Conservation (phyloP, 2,113 vertebrate species). For the Galbula dea region DNA sequence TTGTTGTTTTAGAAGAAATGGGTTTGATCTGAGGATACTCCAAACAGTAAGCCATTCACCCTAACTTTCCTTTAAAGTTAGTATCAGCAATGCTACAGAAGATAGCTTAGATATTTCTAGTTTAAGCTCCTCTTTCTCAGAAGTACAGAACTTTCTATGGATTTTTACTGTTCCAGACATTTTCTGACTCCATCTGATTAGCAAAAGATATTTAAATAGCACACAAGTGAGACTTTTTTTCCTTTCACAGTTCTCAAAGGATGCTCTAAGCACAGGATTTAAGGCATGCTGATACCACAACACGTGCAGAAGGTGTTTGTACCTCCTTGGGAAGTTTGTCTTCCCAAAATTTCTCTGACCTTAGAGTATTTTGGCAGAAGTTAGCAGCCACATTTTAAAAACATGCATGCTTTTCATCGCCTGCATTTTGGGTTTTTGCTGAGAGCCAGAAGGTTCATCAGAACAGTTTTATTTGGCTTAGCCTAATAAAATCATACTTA, state of each 20-base stretch:
- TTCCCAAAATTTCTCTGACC: background rate
- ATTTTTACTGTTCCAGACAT: background rate
- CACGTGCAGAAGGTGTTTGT: too few species aligned
- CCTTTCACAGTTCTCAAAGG: background rate
- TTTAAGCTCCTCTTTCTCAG: background rate
- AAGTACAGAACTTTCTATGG: background rate
- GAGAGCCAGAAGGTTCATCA: background rate
- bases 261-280: background rate
- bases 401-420: background rate
- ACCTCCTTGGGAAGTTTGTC: rapidly evolving
- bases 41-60: background rate
- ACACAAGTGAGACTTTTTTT: background rate
- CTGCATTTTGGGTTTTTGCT: background rate
- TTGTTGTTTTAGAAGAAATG: background rate
- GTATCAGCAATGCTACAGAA: background rate
- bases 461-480: background rate
- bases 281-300: too few species aligned
- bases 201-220: background rate
- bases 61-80: background rate
- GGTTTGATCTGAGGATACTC: background rate
- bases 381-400: background rate
- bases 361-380: background rate
- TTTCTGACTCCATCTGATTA: background rate
- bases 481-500: background rate
- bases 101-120: background rate